A percentile compares a stretch with the other conserved stretches of the same genome.
Evolutionary conservation across 2,888 invertebrate species (phyloP).

Genomic region (Cheiracanthium punctorium): DNA sequence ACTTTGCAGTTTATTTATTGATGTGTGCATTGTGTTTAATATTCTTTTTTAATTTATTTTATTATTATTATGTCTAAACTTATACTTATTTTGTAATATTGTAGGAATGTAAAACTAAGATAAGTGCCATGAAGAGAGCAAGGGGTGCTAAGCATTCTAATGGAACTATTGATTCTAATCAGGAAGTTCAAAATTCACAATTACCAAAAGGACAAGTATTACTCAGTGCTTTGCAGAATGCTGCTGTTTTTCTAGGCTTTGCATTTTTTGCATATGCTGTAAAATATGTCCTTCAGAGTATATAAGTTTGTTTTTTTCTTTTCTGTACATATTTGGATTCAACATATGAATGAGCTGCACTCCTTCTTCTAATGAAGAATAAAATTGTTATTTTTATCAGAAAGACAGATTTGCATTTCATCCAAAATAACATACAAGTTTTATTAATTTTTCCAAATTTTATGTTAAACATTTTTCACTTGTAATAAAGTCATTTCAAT

Average conservation of each 20-base stretch:
- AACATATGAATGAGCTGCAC: not conserved
- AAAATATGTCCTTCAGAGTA: conserved; percentile 84
- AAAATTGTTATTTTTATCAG: not conserved
- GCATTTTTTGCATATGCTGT: conserved; percentile 94
- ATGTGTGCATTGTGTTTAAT: too few relatives aligned
- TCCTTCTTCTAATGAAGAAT: too few relatives aligned
- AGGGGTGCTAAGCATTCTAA: conserved; percentile 11
- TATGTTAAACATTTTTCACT: too few relatives aligned
- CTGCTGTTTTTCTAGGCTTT: conserved; percentile 91
- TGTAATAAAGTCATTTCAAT: too few relatives aligned
- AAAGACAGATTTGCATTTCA: not conserved
- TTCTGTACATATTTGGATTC: not conserved
- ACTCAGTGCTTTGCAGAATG: conserved; percentile 85
- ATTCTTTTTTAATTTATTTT: too few relatives aligned
- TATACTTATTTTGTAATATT: too few relatives aligned
- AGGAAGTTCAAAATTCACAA: conserved; percentile 25
- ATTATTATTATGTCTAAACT: too few relatives aligned
- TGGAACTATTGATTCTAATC: conserved; percentile 21
- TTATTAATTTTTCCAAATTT: too few relatives aligned
- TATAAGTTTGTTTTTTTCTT: not conserved
- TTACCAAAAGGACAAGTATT: conserved; percentile 73
- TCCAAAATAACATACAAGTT: too few relatives aligned
- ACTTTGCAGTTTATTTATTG: too few relatives aligned
- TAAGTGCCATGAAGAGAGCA: conserved; percentile 22
- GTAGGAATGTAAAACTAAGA: conserved; percentile 31